Evolutionary conservation across 2,888 invertebrate genomes (phyloP), one percentile per base, ranked within the genome.

Genomic region (Hirtodrosophila alboralis): DNA sequence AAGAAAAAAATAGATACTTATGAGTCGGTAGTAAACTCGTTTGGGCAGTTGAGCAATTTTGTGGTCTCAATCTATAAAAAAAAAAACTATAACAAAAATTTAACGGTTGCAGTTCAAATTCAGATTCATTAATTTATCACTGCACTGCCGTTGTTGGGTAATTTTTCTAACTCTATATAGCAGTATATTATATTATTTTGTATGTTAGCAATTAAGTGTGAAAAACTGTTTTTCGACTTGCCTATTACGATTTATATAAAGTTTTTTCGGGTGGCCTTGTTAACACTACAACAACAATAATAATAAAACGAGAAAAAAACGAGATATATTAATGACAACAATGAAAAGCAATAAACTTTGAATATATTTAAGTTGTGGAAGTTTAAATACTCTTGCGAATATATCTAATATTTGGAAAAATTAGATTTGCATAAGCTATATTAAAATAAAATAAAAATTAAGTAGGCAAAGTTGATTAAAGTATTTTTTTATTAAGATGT

Each of bases 91-190:
- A n/a, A n/a, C n/a, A n/a, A n/a, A n/a, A 64, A 59, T 59, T 67
- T 52, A 68, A 65, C 68, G 48, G 52, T 59, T 65, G 68, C 72
- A 68, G 53, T 72, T 86, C 63, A 72, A 57, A 78, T 83, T 78
- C 63, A 72, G 59, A 78, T 83, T 78, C 86, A 86, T 84, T 84
- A 83, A 85, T 79, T 79, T 85, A 85, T 79, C 72, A 68, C 86
- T 63, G 60, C 44, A n/a, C n/a, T n/a, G 18, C 51, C 30, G 34
- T 53, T 59, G 60, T 83, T 68, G 73, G 63, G 76, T 69, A 79
- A 79, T 86, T 71, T 72, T 67, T 62, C 57, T 85, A 74, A 5
- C 3, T 21, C 3, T 21, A 21, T 21, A 4, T 21, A n/a, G n/a
- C n/a, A n/a, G n/a, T 21, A 4, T 21, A 21, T 21, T 28, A 23